These are phyloP conservation scores for Bucco capensis DNA, from an alignment of 2,113 vertebrate species.

Conservation along the genomic window DNA sequence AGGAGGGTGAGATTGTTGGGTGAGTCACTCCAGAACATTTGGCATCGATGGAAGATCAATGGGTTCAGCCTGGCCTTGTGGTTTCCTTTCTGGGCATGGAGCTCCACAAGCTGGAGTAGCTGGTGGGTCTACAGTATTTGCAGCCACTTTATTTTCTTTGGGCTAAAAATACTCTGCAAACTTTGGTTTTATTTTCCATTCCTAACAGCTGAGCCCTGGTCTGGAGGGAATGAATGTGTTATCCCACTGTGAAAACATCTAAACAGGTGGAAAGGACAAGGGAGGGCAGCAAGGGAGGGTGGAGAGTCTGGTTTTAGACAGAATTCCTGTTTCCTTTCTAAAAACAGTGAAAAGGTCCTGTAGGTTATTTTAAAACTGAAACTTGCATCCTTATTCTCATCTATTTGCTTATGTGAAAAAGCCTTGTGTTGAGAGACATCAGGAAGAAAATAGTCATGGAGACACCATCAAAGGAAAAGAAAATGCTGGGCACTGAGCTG, in stretches of 20 bases:
- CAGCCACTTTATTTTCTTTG: slow-evolving; percentile 40
- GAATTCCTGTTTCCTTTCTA: slow-evolving; percentile 14
- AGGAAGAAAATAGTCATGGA: background rate
- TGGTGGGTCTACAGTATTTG: background rate
- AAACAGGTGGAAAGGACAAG: slow-evolving; percentile 63
- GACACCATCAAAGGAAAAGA: background rate
- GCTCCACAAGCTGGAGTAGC: background rate
- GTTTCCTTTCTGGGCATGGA: slow-evolving; percentile 26
- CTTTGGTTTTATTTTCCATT: slow-evolving; percentile 63
- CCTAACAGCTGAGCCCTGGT: slow-evolving; percentile 61
- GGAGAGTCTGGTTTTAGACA: slow-evolving; percentile 4
- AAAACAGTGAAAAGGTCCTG: background rate
- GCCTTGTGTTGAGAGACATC: background rate
- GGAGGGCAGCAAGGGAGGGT: slow-evolving; percentile 22
- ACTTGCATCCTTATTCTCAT: background rate
- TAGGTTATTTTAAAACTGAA: background rate
- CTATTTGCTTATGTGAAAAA: background rate
- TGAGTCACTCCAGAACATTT: background rate
- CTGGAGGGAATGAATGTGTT: slow-evolving; percentile 54
- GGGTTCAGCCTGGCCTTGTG: background rate
- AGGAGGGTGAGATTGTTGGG: background rate
- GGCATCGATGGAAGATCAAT: background rate
- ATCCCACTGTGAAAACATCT: slow-evolving; percentile 58
- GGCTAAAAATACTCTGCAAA: slow-evolving; percentile 57
- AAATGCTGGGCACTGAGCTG: background rate